phyloP scores from a whole-genome alignment of 2,888 invertebrate genomes.

The Drosophila sordidapex region DNA sequence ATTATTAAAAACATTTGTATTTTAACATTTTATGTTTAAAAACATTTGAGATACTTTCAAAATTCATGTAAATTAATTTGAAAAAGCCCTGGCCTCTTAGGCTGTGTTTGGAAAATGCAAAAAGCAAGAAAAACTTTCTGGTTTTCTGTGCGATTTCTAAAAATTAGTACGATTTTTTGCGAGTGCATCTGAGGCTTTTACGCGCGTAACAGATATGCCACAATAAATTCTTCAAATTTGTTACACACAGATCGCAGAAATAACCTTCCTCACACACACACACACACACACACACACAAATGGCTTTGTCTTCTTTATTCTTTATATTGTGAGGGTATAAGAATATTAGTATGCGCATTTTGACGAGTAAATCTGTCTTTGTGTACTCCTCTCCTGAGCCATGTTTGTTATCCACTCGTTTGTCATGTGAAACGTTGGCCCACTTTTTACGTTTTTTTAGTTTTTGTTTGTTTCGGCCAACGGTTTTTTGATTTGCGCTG shows the following conservation, averaged over 20 bases:
- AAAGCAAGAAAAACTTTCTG: neutral
- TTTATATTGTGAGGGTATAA: neutral
- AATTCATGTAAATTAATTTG: no score
- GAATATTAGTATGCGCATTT: conserved; percentile 2
- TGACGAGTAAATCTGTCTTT: neutral
- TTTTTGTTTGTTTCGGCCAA: conserved; percentile 4
- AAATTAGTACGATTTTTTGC: conserved; percentile 7
- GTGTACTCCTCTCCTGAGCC: conserved; percentile 15
- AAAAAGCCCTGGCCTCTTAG: no score
- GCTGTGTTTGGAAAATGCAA: neutral
- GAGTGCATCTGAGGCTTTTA: conserved; percentile 14
- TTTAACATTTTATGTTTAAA: no score
- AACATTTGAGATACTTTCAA: no score
- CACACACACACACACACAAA: neutral
- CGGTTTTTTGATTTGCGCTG: conserved; percentile 40
- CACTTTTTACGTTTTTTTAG: conserved; percentile 16
- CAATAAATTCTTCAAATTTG: conserved; percentile 10
- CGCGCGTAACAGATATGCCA: conserved; percentile 10
- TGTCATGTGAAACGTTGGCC: conserved; percentile 38
- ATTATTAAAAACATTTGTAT: no score
- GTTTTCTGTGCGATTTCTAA: neutral
- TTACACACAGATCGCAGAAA: neutral
- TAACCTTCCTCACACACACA: neutral
- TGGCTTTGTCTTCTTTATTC: neutral
- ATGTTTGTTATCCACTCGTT: conserved; percentile 51